Conservation (phyloP, 2,113 vertebrate genomes). For the Channa maculata region DNA sequence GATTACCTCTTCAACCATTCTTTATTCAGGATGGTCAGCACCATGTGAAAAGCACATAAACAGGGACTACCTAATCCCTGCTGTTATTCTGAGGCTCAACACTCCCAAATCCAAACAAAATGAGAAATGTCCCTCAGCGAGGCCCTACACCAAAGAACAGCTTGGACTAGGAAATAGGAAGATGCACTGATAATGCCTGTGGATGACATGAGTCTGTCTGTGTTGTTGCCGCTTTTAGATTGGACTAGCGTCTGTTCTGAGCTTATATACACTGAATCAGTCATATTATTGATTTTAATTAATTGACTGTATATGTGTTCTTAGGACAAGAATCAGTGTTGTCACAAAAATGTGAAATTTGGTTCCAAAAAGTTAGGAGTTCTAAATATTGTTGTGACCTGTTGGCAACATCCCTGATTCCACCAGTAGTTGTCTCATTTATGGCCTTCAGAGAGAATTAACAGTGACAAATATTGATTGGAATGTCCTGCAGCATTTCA, state of each 20-base stretch:
- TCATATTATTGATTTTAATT: not conserved
- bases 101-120: constrained; percentile 72
- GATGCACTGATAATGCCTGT: constrained; percentile 46
- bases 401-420: constrained; percentile 17
- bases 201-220: constrained; percentile 23
- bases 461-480: constrained; percentile 52
- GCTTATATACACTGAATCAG: not conserved
- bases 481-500: constrained; percentile 34
- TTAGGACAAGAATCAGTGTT: not conserved
- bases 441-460: constrained; percentile 41
- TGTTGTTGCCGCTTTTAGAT: not conserved
- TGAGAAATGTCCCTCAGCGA: constrained; percentile 62
- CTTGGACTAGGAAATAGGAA: constrained; percentile 44
- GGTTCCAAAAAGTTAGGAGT: too few species aligned
- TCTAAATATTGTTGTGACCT: constrained; percentile 9
- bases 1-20: constrained; percentile 58
- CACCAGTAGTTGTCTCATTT: constrained; percentile 2
- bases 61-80: constrained; percentile 39
- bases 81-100: constrained; percentile 63
- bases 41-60: constrained; percentile 59
- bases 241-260: not conserved
- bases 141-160: constrained; percentile 43
- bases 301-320: too few species aligned
- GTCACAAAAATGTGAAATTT: not conserved
- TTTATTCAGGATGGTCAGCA: constrained; percentile 53